Evolutionary conservation across 1,140 invertebrate genomes (phyloP), one percentile per base, ranked within the genome.

Genomic region (Hyles euphorbiae): DNA sequence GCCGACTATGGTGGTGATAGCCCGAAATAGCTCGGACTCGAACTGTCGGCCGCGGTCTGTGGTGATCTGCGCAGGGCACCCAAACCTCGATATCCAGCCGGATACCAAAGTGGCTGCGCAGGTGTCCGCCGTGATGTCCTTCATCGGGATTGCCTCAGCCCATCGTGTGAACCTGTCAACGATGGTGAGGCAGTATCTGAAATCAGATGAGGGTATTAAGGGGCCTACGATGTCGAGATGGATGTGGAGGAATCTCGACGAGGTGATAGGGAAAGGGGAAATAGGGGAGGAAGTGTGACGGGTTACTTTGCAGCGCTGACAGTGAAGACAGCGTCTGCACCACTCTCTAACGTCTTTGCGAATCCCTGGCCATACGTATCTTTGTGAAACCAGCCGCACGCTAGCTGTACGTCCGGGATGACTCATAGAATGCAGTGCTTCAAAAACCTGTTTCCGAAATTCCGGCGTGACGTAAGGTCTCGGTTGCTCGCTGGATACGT

Each of bases 31-130:
- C 10, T 55, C 36, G 34, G 66, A 72, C 54, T 83, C 69, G 50
- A 90, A 90, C 59, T 87, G 83, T 0, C 61, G 22, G 3, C 86
- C 87, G 53, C 76, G 76, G 59, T 91, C 88, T 0, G 82, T 87
- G 0, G 79, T 89, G 8, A 90, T 76, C 9, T 33, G 50, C 0
- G 22, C 3, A 4, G 85, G 83, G 2, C 61, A 36, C 1, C 89
- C 87, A 62, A 79, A 90, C 6, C 80, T 63, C 2, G 68, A 48
- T 11, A 89, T 72, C 77, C 79, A 88, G 83, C 64, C 6, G 3
- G 7, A 1, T 0, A 51, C 8, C 9, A 58, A 56, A 0, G 56
- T 46, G 3, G 58, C 32, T 10, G 56, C 66, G 3, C 61, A 58
- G 5, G 65, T 59, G 33, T 76, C 70, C 0, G 80, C 75, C 8